Evolutionary conservation across 2,888 invertebrate genomes (phyloP).

Genomic region (Xanthia togata): DNA sequence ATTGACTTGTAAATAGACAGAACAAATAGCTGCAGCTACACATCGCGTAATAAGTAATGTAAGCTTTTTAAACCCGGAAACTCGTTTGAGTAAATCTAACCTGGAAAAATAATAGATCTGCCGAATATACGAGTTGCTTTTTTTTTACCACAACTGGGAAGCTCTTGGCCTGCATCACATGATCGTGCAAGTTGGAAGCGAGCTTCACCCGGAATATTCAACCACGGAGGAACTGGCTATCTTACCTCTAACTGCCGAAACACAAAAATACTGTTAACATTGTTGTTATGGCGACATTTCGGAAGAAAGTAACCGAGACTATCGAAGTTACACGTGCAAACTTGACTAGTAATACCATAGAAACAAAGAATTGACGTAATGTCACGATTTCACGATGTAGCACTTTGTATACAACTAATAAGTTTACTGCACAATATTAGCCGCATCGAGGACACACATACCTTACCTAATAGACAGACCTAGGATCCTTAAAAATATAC

Average conservation of each 20-base stretch:
- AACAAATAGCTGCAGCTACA: background rate
- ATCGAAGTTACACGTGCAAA: background rate
- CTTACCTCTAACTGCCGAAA: no score
- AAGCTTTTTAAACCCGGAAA: background rate
- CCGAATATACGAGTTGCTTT: background rate
- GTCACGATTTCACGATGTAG: background rate
- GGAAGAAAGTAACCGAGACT: background rate
- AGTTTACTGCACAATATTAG: background rate
- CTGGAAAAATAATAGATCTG: background rate
- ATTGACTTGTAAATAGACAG: background rate
- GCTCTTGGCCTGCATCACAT: no score
- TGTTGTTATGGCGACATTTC: background rate
- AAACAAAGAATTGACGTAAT: background rate
- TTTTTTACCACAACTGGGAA: no score
- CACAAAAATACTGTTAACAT: no score
- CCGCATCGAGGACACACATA: no score
- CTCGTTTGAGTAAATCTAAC: background rate
- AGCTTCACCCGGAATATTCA: no score
- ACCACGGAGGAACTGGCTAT: no score
- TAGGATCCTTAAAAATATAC: background rate
- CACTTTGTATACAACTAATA: background rate
- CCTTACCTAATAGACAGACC: no score
- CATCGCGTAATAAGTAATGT: background rate
- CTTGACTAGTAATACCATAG: background rate
- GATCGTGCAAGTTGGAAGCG: no score